Percentiles rank a stretch among this genome's conserved stretches.
These are phyloP conservation scores for Pterostichus madidus DNA, from an alignment of 2,888 invertebrate genomes.

Conservation along the genomic window DNA sequence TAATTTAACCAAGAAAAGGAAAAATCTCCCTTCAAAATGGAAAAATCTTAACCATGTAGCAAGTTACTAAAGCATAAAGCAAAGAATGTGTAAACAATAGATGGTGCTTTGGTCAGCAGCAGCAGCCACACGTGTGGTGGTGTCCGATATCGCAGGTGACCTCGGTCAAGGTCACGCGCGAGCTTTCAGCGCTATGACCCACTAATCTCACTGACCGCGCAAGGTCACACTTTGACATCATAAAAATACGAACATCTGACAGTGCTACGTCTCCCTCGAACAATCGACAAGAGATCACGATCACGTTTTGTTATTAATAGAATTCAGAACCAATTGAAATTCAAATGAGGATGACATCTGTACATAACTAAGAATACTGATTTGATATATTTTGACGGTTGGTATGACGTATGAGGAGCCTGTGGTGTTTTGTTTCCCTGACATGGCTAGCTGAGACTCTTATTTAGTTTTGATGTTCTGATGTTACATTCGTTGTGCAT, in stretches of 20 bases:
- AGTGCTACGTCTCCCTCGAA: no score
- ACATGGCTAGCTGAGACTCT: constrained; percentile 1
- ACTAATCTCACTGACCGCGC: constrained; percentile 7
- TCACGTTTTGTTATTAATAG: no score
- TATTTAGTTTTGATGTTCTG: neutral
- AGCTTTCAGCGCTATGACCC: constrained; percentile 15
- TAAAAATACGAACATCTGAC: no score
- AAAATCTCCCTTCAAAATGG: no score
- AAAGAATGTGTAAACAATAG: neutral
- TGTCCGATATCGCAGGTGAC: constrained; percentile 24
- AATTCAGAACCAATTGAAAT: no score
- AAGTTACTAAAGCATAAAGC: no score
- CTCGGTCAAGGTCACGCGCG: neutral
- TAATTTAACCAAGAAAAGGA: no score
- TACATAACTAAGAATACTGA: neutral
- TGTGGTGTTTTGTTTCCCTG: constrained; percentile 25
- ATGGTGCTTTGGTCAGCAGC: neutral
- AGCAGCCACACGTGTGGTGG: constrained; percentile 4
- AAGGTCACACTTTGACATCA: neutral
- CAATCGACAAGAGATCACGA: no score
- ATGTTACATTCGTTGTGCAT: neutral
- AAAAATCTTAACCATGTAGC: no score
- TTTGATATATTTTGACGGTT: neutral
- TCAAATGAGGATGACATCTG: neutral
- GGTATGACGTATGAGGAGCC: neutral